phyloP scores from a whole-genome alignment of 30 jellyfish, hydroid and myxozoan genomes.

The Turritopsis rubra region DNA sequence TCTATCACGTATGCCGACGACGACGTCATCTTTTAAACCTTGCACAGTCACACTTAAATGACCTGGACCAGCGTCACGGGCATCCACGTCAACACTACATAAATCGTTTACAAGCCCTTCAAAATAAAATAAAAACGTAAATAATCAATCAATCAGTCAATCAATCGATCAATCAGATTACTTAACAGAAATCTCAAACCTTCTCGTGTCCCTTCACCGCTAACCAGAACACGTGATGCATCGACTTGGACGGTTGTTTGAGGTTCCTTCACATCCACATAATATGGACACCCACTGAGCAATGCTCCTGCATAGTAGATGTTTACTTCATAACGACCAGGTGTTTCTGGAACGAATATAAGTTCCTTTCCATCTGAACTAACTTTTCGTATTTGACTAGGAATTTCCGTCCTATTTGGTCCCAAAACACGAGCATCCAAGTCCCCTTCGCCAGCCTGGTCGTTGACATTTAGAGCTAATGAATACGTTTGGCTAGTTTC shows the following conservation, averaged over 20 bases:
- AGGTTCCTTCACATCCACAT: conserved; percentile 44
- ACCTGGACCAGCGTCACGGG: conserved; percentile 78
- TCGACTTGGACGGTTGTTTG: conserved; percentile 45
- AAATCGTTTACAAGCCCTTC: conserved; percentile 73
- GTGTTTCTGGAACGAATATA: conserved; percentile 55
- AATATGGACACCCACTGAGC: conserved; percentile 82
- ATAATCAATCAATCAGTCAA: not conserved
- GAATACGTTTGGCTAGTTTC: conserved; percentile 38
- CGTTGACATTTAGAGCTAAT: conserved; percentile 38
- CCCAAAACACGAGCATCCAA: conserved; percentile 57
- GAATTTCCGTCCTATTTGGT: conserved; percentile 78
- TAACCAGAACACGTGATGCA: conserved; percentile 47
- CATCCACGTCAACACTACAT: conserved; percentile 42
- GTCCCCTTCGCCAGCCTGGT: conserved; percentile 87
- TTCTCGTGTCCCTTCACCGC: conserved; percentile 74
- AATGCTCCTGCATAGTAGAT: conserved; percentile 70
- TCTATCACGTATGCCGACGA: conserved; percentile 47
- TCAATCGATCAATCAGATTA: not conserved
- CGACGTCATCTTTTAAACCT: conserved; percentile 44
- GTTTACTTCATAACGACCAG: conserved; percentile 76
- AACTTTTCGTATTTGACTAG: conserved; percentile 47
- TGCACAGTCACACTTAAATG: conserved; percentile 61
- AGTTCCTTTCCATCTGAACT: conserved; percentile 42
- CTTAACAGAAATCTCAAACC: conserved; percentile 37
- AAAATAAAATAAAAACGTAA: conserved; percentile 5